A percentile compares a stretch with the other conserved stretches of the same genome.
Evolutionary conservation across 2,888 invertebrate species (phyloP).

Genomic region (Tetramorium bicarinatum): DNA sequence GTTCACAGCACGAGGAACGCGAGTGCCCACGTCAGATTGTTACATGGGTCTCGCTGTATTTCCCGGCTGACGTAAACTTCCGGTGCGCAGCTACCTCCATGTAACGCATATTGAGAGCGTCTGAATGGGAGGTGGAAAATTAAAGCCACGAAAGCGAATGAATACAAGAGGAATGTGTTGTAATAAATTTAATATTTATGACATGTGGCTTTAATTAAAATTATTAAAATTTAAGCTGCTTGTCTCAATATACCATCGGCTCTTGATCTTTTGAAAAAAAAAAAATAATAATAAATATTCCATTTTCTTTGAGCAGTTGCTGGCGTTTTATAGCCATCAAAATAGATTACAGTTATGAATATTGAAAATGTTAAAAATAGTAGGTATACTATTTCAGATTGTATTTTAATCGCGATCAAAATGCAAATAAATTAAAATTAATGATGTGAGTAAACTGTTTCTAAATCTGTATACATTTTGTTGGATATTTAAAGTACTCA

Average conservation of each 20-base stretch:
- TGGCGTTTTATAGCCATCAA: not conserved
- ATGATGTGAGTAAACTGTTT: not conserved
- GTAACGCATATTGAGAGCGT: constrained; percentile 15
- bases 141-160: constrained; percentile 7
- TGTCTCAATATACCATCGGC: not conserved
- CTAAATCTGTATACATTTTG: too few species aligned
- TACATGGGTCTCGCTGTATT: constrained; percentile 7
- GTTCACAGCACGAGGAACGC: not conserved
- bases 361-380: not conserved
- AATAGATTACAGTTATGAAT: not conserved
- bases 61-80: constrained; percentile 51
- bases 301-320: not conserved
- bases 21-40: constrained; percentile 27
- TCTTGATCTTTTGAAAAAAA: not conserved
- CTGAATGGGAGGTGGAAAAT: constrained; percentile 23
- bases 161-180: constrained; percentile 23
- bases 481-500: not conserved
- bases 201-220: constrained; percentile 9
- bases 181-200: constrained; percentile 2
- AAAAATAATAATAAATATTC: not conserved
- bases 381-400: not conserved
- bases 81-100: constrained; percentile 20
- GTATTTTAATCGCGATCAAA: not conserved
- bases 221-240: constrained; percentile 23
- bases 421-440: constrained; percentile 14